Conservation (phyloP, 1,140 invertebrate genomes). For the Heliothis virescens region DNA sequence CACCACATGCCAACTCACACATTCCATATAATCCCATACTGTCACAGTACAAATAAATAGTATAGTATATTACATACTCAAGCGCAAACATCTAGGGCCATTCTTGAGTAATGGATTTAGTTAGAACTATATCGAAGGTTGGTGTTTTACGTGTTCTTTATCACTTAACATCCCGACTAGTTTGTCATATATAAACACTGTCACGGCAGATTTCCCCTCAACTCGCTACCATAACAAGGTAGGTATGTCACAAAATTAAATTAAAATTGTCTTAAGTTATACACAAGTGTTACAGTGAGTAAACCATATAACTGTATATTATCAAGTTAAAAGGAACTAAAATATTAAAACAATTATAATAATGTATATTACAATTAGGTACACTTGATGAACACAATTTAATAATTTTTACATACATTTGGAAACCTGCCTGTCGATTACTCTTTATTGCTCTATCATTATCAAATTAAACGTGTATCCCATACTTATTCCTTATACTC, state of each 20-base stretch:
- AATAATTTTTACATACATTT: constrained; percentile 50
- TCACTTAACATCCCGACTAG: constrained; percentile 64
- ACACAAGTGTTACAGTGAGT: constrained; percentile 45
- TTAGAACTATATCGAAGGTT: constrained; percentile 75
- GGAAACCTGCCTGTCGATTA: constrained; percentile 78
- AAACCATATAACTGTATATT: constrained; percentile 47
- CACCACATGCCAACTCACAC: constrained; percentile 63
- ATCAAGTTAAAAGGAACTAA: constrained; percentile 52
- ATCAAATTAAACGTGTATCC: constrained; percentile 73
- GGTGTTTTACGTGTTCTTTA: constrained; percentile 64
- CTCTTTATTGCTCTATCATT: constrained; percentile 72
- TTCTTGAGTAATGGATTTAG: constrained; percentile 70
- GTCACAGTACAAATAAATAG: constrained; percentile 84
- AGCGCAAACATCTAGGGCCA: constrained; percentile 82
- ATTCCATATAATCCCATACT: constrained; percentile 65
- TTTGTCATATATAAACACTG: constrained; percentile 57
- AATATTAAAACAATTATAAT: constrained; percentile 59
- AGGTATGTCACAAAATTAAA: constrained; percentile 46
- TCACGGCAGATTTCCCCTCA: constrained; percentile 71
- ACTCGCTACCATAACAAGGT: constrained; percentile 46
- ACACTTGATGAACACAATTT: constrained; percentile 52
- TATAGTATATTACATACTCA: constrained; percentile 81
- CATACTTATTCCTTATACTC: constrained; percentile 83
- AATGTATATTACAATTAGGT: constrained; percentile 51
- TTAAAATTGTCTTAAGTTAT: constrained; percentile 44